Evolutionary conservation across 2,797 vertebrate genomes (phyloP).

Genomic region (Thripadectes ignobilis): DNA sequence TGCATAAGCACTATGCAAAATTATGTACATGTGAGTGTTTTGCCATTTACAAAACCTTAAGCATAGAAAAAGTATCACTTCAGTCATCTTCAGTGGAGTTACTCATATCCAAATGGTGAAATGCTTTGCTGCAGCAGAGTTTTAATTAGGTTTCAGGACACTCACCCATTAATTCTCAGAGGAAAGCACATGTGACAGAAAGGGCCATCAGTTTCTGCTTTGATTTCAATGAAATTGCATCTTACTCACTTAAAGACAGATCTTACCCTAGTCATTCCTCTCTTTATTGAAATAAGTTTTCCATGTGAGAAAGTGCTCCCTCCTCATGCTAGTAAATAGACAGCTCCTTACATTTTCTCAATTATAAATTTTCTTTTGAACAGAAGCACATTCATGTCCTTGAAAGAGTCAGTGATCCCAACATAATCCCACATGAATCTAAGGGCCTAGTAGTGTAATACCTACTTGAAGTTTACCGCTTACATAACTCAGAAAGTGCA

Average conservation of each 20-base stretch:
- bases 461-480: not conserved
- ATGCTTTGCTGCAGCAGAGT: not conserved
- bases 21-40: fast-evolving
- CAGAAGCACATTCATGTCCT: not conserved
- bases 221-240: not conserved
- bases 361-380: not conserved
- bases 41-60: not conserved
- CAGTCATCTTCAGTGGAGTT: not conserved
- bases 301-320: not conserved
- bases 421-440: not conserved
- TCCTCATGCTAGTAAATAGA: not conserved
- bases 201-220: not conserved
- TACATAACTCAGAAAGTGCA: not conserved
- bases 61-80: not conserved
- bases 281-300: not conserved
- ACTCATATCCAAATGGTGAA: not conserved
- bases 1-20: not conserved
- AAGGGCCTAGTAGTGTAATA: not conserved
- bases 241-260: not conserved
- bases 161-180: not conserved
- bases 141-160: not conserved
- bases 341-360: not conserved
- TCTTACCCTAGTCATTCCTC: not conserved
- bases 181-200: not conserved
- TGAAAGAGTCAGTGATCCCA: not conserved